Base-by-base conservation (phyloP, 35 echinoderm and acorn worm genomes). In the Anneissia japonica region DNA sequence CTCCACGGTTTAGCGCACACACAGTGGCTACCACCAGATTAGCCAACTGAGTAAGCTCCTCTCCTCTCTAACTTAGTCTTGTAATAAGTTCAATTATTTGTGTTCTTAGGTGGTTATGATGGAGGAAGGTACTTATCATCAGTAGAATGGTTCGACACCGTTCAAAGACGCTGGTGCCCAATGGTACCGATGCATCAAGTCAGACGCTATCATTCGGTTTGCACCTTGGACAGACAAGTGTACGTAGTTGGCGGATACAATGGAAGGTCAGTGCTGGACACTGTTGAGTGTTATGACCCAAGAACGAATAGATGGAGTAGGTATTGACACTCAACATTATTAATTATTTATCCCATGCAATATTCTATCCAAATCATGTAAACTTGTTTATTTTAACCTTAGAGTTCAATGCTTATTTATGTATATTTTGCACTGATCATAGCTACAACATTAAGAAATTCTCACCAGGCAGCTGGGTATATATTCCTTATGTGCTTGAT, bases 231-330 rank as follows among this genome's bases (percentile, higher is more conserved):
- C 41, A 80, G 87, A 40, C 87, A 89, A 34, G 83, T 93, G 16
- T 93, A 86, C 82, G 92, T 87, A 26, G 87, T 93, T 4, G 92
- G 92, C 21, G 92, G 92, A 23, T 93, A 93, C 35, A 88, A 89
- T 34, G 84, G 92, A 13, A 40, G 72, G 17, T 81, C 82, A 51
- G 92, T 93, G 31, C 83, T 93, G 76, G 92, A 93, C 77, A 82
- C 87, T 31, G 92, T 93, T 38, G 92, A 93, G 35, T 78, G 83
- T 3, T 93, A 93, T 81, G 92, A 93, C 74, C 92, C 92, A n/a
- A 84, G 87, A 82, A 93, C 92, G 26, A 93, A 93, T 73, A 75
- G 78, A 38, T 93, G 92, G 92, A 88, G 92, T 93, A 85, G 86
- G 92, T 93, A 74, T 43, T n/a, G n/a, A n/a, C n/a, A n/a, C n/a